phyloP scores from a whole-genome alignment of 2,888 invertebrate species.

The Drosophila ezoana region DNA sequence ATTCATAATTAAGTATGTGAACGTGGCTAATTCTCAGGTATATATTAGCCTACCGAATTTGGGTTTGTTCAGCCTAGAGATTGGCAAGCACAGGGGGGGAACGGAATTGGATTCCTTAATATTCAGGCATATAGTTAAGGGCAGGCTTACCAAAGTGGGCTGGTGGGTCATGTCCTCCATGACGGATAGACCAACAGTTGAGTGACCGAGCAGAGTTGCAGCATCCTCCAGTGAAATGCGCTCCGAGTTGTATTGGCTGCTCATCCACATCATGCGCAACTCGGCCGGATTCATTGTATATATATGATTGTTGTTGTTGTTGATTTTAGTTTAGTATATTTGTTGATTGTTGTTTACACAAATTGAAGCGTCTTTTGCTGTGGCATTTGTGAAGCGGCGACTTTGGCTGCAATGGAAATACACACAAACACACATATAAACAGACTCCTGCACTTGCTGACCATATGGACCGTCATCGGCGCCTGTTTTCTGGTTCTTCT shows the following conservation, averaged over 20 bases:
- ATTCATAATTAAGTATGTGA: no score
- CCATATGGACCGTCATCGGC: conserved; percentile 61
- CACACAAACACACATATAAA: conserved; percentile 27
- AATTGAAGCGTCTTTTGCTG: conserved; percentile 20
- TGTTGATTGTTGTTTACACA: conserved; percentile 23
- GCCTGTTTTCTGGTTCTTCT: conserved; percentile 36
- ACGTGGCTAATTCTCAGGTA: neutral
- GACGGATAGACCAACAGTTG: conserved; percentile 86
- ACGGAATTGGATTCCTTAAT: no score
- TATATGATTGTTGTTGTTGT: conserved; percentile 14
- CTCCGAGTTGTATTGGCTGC: conserved; percentile 86
- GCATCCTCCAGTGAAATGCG: conserved; percentile 84
- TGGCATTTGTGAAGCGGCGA: conserved; percentile 27
- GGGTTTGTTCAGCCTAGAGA: neutral
- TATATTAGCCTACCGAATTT: conserved; percentile 1
- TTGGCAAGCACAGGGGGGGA: neutral
- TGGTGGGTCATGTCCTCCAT: conserved; percentile 86
- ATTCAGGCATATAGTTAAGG: neutral
- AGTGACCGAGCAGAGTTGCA: conserved; percentile 85
- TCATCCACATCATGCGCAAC: conserved; percentile 87
- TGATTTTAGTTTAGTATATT: conserved; percentile 24
- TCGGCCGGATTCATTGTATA: conserved; percentile 78
- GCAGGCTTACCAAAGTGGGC: conserved; percentile 86
- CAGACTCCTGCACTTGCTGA: conserved; percentile 38
- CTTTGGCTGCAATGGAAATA: conserved; percentile 33